phyloP scores from a whole-genome alignment of 2,888 invertebrate species.

The Acleris literana region DNA sequence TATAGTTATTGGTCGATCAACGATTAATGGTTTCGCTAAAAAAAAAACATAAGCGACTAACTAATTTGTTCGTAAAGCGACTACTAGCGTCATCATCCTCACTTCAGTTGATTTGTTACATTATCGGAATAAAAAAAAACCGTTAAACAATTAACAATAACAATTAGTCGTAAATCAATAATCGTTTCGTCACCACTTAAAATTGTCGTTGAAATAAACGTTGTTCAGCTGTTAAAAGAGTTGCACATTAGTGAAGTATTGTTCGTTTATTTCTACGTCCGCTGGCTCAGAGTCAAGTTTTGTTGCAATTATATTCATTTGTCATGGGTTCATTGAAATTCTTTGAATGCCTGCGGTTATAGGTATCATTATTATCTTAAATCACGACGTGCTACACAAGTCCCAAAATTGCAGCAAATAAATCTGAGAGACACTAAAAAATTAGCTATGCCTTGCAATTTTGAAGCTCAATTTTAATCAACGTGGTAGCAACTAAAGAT shows the following conservation, averaged over 20 bases:
- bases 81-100: no score
- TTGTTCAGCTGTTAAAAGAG: slow-evolving; percentile 13
- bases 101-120: no score
- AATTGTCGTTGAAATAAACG: slow-evolving; percentile 24
- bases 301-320: slow-evolving; percentile 77
- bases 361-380: slow-evolving; percentile 10
- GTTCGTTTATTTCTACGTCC: slow-evolving; percentile 29
- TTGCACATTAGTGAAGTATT: slow-evolving; percentile 25
- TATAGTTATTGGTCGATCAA: slow-evolving; percentile 33
- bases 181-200: slow-evolving; percentile 29
- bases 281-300: slow-evolving; percentile 46
- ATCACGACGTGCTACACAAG: slow-evolving; percentile 13
- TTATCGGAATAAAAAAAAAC: neutral
- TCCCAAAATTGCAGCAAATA: slow-evolving; percentile 9
- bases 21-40: neutral
- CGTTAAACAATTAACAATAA: neutral
- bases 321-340: slow-evolving; percentile 67
- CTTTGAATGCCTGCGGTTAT: slow-evolving; percentile 48
- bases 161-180: slow-evolving; percentile 21
- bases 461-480: slow-evolving; percentile 11
- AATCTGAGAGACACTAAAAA: slow-evolving; percentile 4
- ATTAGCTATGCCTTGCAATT: slow-evolving; percentile 11
- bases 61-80: no score
- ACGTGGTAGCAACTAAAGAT: slow-evolving; percentile 15
- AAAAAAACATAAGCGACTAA: no score